Evolutionary conservation across 2,113 vertebrate species (phyloP).

Genomic region (Empidonax alnorum): DNA sequence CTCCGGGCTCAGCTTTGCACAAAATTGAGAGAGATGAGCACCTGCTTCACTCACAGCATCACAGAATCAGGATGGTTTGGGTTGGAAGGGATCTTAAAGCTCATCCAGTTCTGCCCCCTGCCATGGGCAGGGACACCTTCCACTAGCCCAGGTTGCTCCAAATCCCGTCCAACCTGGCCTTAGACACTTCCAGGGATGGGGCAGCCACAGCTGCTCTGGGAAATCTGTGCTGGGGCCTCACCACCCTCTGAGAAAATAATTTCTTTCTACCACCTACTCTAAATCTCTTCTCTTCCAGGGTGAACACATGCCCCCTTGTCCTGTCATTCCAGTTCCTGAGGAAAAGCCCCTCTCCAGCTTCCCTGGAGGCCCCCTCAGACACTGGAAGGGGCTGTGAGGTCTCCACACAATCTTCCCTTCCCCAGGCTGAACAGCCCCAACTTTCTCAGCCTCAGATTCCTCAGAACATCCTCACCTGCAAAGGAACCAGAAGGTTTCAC

Average conservation of each 20-base stretch:
- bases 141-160: background rate
- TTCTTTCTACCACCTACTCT: background rate
- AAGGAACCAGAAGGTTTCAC: background rate
- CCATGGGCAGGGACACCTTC: background rate
- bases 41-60: background rate
- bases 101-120: background rate
- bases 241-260: background rate
- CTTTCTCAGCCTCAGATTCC: background rate
- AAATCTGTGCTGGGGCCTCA: background rate
- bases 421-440: background rate
- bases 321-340: background rate
- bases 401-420: background rate
- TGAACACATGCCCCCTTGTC: background rate
- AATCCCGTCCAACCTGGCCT: background rate
- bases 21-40: background rate
- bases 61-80: background rate
- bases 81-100: background rate
- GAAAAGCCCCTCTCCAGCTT: background rate
- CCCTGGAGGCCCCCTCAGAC: background rate
- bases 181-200: background rate
- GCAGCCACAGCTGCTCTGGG: background rate
- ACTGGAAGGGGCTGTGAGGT: background rate
- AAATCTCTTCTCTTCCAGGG: background rate
- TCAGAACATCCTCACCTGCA: background rate
- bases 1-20: background rate